Base-by-base conservation (phyloP, 2,113 vertebrate genomes). In the Bostrychus sinensis region DNA sequence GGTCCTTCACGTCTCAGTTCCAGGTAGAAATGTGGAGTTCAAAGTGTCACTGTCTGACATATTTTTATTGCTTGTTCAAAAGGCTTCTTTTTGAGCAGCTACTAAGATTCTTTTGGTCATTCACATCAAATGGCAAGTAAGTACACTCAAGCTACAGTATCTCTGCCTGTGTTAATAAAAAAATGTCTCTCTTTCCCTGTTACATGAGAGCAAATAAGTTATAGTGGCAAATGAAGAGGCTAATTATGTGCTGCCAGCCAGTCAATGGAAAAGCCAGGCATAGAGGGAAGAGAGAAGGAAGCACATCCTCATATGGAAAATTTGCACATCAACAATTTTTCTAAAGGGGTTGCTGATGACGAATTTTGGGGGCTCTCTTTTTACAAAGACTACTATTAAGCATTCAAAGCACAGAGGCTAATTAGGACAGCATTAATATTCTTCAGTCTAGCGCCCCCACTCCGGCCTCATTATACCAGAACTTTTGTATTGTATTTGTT, bases 341-440 rank as follows among this genome's bases (percentile, higher is more conserved):
- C 51, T 70, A 14, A 55, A 57, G 48, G 46, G 36, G 55, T 1
- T 45, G 62, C 63, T 81, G 73, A 82, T 78, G 34, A 66, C 75
- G 65, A 41, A 59, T 71, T 85, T 66, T 61, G 38, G 38, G 28
- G 17, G 63, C 22, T 65, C 28, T 77, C n/a, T 2, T 58, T 59
- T 78, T 46, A 75, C 71, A 77, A 70, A 38, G 36, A 42, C 38
- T 56, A 68, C 69, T 73, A 73, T 81, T 58, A 79, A 84, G 60
- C 32, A 80, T 85, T 72, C 62, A 62, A 70, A 68, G 58, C 63
- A 58, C 36, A 45, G 48, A 54, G 81, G 64, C 71, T 85, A 85
- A 89, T 86, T 85, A 85, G 71, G 72, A 66, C 43, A 37, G 55
- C 62, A 75, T 87, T 77, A 85, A 55, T 72, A 78, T 60, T 57